Evolutionary conservation across 2,113 vertebrate species (phyloP), one percentile per base, ranked within the genome.

Genomic region (Rhagologus leucostigma): DNA sequence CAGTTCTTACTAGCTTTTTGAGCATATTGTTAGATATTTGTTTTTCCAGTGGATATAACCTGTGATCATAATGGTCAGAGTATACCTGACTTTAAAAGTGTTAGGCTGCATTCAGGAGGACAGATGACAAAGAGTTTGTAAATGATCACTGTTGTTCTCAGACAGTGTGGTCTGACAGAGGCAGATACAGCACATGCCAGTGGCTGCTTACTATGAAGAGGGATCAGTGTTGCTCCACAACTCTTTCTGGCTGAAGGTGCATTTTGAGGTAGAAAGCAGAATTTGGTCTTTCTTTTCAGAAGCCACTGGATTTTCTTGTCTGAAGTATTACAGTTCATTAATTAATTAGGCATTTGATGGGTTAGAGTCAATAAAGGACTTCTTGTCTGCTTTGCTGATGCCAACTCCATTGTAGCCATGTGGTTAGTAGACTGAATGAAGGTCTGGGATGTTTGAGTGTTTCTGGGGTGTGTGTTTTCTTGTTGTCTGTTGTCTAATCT

Each of bases 51-150:
- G 23, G 16, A 3, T 68, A 17, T 32, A 55, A 7, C 27, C 30
- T 90, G 24, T 2, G 1, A 50, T 39, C 0, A 0, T 47, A 74
- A 19, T 42, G 32, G 7, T 67, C 8, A 13, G 33, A 41, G 21
- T 37, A 13, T 16, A 29, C 22, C 22, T 56, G 26, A 46, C 22
- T 63, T 77, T 32, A 23, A 26, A 83, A 86, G 30, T 2, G 0
- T 37, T n/a, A 33, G 47, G 33, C 44, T 90, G 27, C 19, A 3
- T 41, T 81, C 41, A 47, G 55, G 10, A 26, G 10, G 12, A 46
- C 7, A 57, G n/a, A 13, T 13, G 9, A 41, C 44, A 37, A 29
- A 12, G 27, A 20, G 6, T 64, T 44, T 53, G 27, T 22, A 42
- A 20, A 13, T 50, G 9, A 8, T 76, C 10, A 1, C 15, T 23